Conservation (phyloP, 1,140 invertebrate genomes). For the Achroia grisella region DNA sequence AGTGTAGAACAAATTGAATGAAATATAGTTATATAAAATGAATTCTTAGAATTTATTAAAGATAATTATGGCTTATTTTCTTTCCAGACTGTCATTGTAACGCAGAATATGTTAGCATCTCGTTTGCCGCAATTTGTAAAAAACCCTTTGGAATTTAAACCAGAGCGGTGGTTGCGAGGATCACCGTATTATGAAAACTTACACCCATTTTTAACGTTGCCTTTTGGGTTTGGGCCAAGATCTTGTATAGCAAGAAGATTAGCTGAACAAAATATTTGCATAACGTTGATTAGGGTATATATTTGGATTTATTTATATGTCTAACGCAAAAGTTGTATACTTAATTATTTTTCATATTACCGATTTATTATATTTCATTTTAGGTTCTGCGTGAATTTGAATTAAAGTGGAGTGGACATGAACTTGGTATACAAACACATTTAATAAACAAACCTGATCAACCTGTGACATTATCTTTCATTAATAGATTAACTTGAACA, state of each 20-base stretch:
- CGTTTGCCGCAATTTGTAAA: slow-evolving; percentile 81
- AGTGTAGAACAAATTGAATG: too few species aligned
- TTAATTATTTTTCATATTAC: slow-evolving; percentile 2
- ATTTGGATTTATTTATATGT: slow-evolving; percentile 4
- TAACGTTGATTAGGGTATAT: slow-evolving; percentile 83
- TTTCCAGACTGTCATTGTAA: slow-evolving; percentile 88
- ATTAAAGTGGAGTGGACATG: slow-evolving; percentile 79
- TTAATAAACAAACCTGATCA: slow-evolving; percentile 87
- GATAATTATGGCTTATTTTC: slow-evolving; percentile 1
- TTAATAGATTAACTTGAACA: too few species aligned
- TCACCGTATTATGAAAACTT: slow-evolving; percentile 67
- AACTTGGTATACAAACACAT: slow-evolving; percentile 78
- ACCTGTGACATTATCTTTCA: slow-evolving; percentile 64
- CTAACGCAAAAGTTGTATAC: background rate
- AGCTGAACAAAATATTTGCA: slow-evolving; percentile 90
- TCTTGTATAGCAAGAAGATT: slow-evolving; percentile 91
- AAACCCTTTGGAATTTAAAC: slow-evolving; percentile 80
- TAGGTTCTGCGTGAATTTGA: slow-evolving; percentile 81
- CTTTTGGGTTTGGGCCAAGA: slow-evolving; percentile 92
- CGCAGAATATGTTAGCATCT: slow-evolving; percentile 89
- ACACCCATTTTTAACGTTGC: slow-evolving; percentile 86
- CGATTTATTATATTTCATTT: slow-evolving; percentile 36
- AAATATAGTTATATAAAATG: background rate
- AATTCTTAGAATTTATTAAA: too few species aligned
- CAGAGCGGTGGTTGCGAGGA: slow-evolving; percentile 84